These are phyloP conservation scores for Lasioglossum oenotherae DNA, from an alignment of 2,888 invertebrate genomes.

Conservation along the genomic window DNA sequence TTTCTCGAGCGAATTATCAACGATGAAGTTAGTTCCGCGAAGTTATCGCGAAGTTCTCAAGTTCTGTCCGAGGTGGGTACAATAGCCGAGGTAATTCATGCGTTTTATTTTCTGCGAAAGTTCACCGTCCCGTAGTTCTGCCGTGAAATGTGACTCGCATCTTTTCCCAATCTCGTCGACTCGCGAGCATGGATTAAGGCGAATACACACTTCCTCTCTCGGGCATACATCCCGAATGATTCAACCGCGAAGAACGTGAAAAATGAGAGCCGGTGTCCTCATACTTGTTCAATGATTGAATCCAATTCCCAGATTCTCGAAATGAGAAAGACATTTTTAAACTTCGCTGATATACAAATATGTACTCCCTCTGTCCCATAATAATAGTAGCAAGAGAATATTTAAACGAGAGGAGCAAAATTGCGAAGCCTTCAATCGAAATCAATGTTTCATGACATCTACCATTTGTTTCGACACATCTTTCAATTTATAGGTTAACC, in stretches of 20 bases:
- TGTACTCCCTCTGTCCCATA: neutral
- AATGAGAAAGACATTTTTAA: neutral
- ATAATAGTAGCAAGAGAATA: too few species aligned
- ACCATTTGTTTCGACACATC: too few species aligned
- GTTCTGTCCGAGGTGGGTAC: conserved; percentile 10
- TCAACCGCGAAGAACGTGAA: neutral
- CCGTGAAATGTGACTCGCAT: conserved; percentile 5
- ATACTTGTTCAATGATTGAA: neutral
- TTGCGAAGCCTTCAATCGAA: too few species aligned
- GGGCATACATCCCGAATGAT: neutral
- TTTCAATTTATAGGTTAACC: too few species aligned
- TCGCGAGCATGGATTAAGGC: neutral
- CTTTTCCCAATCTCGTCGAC: neutral
- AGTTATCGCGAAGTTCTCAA: neutral
- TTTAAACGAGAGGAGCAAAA: too few species aligned
- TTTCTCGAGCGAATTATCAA: conserved; percentile 1
- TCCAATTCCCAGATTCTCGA: neutral
- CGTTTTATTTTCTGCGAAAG: conserved; percentile 1
- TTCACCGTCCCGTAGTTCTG: neutral
- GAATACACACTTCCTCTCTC: neutral
- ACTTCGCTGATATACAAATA: neutral
- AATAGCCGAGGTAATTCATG: conserved; percentile 13
- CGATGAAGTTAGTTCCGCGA: conserved; percentile 4
- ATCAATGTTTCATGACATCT: too few species aligned
- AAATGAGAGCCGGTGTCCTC: neutral